A percentile compares a stretch with the other conserved stretches of the same genome.
Evolutionary conservation across 2,797 vertebrate species (phyloP).

Genomic region (Rhynchotus rufescens): DNA sequence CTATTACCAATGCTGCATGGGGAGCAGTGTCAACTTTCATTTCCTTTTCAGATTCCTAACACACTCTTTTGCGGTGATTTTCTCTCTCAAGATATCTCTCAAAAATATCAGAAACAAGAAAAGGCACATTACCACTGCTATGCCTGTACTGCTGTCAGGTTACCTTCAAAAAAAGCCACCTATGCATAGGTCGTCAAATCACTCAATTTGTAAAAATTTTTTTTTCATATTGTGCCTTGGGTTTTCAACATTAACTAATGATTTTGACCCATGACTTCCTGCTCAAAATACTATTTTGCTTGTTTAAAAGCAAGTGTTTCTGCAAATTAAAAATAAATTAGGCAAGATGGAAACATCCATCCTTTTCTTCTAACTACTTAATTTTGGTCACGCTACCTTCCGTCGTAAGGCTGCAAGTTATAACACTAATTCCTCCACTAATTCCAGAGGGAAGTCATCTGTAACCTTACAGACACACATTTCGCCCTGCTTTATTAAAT

Average conservation of each 20-base stretch:
- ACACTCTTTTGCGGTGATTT: neutral
- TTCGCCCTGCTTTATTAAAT: conserved; percentile 51
- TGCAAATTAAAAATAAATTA: neutral
- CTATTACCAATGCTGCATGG: neutral
- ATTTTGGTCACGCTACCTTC: conserved; percentile 15
- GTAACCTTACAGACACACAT: conserved; percentile 30
- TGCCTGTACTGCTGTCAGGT: neutral
- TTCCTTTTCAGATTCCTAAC: neutral
- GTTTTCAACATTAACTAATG: conserved; percentile 7
- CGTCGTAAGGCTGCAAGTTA: neutral
- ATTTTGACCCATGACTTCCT: neutral
- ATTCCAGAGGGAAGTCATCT: conserved; percentile 32
- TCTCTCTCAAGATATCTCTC: neutral
- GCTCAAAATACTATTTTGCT: neutral
- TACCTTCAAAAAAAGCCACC: neutral
- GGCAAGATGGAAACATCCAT: neutral
- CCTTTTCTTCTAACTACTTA: neutral
- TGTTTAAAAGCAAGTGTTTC: neutral
- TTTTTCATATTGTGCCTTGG: neutral
- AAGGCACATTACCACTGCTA: neutral
- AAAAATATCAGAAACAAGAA: neutral
- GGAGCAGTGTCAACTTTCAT: neutral
- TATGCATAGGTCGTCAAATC: neutral
- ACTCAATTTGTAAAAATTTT: neutral
- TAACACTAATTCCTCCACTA: conserved; percentile 37